A percentile compares a stretch with the other conserved stretches of the same genome.
Conservation (phyloP, 2,113 vertebrate species). For the Amblyornis subalaris region DNA sequence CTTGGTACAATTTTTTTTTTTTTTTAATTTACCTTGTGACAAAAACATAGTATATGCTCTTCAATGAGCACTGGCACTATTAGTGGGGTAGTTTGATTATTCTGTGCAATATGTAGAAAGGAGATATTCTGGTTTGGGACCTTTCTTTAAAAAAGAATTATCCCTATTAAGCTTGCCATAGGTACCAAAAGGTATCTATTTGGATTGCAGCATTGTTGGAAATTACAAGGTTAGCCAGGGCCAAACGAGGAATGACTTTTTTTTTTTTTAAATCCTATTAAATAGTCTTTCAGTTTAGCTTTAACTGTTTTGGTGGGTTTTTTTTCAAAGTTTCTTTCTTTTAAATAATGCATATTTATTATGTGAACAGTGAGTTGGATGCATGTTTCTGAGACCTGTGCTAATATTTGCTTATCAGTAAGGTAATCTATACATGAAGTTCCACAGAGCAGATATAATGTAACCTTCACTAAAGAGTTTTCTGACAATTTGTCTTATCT, state of each 20-base stretch:
- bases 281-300: conserved; percentile 4
- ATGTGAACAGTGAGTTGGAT: not conserved
- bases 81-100: not conserved
- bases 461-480: not conserved
- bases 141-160: not conserved
- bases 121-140: not conserved
- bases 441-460: not conserved
- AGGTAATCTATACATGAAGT: not conserved
- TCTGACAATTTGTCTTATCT: not conserved
- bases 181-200: not conserved
- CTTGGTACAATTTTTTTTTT: not conserved
- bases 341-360: not conserved
- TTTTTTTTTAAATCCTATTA: not conserved
- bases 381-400: not conserved
- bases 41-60: not conserved
- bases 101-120: not conserved
- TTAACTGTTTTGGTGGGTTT: not conserved
- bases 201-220: not conserved
- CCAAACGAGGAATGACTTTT: not conserved
- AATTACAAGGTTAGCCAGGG: not conserved
- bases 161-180: not conserved
- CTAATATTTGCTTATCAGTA: not conserved
- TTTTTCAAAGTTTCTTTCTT: not conserved
- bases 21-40: not conserved
- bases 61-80: not conserved